A percentile compares a stretch with the other conserved stretches of the same genome.
Evolutionary conservation across 2,888 invertebrate genomes (phyloP).

Genomic region (Steinernema carpocapsae): DNA sequence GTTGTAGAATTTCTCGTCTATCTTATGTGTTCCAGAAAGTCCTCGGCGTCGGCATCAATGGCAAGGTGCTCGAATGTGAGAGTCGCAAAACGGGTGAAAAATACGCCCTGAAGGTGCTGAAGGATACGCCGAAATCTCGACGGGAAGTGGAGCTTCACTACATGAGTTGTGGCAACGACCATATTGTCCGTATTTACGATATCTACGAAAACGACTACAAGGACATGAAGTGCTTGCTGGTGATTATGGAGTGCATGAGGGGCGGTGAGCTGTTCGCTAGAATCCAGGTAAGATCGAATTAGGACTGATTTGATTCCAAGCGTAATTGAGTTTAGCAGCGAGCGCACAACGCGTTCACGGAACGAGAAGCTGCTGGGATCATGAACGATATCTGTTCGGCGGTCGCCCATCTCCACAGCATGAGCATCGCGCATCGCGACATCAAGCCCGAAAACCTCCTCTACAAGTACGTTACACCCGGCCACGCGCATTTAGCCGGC

Average conservation of each 20-base stretch:
- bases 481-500: no score
- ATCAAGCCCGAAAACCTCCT: conserved; percentile 92
- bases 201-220: conserved; percentile 96
- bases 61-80: conserved; percentile 95
- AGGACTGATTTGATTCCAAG: background rate
- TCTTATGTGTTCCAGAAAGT: conserved; percentile 72
- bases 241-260: conserved; percentile 99
- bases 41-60: conserved; percentile 94
- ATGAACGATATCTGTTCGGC: conserved; percentile 96
- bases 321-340: conserved; percentile 74
- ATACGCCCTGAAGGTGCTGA: conserved; percentile 88
- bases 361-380: conserved; percentile 90
- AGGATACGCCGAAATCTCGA: conserved; percentile 89
- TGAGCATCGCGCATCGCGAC: conserved; percentile 94
- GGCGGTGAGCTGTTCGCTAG: conserved; percentile 95
- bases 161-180: conserved; percentile 85
- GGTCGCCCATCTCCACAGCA: conserved; percentile 88
- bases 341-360: conserved; percentile 92
- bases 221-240: conserved; percentile 86
- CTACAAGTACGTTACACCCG: conserved; percentile 76
- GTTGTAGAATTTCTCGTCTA: conserved; percentile 4
- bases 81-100: conserved; percentile 80
- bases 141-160: conserved; percentile 92
- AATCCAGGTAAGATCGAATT: conserved; percentile 76
- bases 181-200: conserved; percentile 90